Percentiles rank a stretch among this genome's conserved stretches.
Conservation (phyloP, 2,113 vertebrate species). For the Hyperoodon ampullatus region DNA sequence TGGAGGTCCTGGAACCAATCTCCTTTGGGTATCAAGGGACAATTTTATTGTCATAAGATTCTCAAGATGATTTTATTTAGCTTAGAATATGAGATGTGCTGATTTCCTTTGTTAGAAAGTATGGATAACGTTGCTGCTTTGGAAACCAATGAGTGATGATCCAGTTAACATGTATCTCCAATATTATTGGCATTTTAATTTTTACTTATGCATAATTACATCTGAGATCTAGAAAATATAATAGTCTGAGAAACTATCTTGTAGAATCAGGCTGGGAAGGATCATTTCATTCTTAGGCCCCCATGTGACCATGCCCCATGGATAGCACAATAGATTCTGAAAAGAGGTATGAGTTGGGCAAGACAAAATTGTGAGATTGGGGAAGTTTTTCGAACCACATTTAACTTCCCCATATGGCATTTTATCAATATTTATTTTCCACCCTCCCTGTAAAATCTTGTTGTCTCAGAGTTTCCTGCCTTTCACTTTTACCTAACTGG, state of each 20-base stretch:
- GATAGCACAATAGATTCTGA: background rate
- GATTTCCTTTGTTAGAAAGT: slow-evolving; percentile 36
- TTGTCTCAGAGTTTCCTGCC: background rate
- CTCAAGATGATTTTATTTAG: slow-evolving; percentile 24
- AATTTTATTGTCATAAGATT: background rate
- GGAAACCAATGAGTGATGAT: background rate
- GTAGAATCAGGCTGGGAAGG: background rate
- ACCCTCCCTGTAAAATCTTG: background rate
- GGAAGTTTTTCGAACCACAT: background rate
- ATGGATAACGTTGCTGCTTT: background rate
- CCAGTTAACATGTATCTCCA: background rate
- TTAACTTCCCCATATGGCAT: background rate
- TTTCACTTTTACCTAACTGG: background rate
- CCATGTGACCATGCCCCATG: background rate
- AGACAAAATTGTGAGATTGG: background rate
- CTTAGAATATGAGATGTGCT: background rate
- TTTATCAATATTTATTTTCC: background rate
- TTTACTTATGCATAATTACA: background rate
- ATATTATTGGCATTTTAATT: background rate
- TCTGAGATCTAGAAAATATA: slow-evolving; percentile 6
- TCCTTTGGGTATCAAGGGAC: background rate
- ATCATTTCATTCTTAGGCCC: background rate
- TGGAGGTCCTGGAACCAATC: background rate
- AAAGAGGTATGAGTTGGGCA: background rate
- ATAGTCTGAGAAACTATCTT: background rate